phyloP scores from a whole-genome alignment of 2,797 vertebrate genomes.

The Parauchenoglanis ngamensis region DNA sequence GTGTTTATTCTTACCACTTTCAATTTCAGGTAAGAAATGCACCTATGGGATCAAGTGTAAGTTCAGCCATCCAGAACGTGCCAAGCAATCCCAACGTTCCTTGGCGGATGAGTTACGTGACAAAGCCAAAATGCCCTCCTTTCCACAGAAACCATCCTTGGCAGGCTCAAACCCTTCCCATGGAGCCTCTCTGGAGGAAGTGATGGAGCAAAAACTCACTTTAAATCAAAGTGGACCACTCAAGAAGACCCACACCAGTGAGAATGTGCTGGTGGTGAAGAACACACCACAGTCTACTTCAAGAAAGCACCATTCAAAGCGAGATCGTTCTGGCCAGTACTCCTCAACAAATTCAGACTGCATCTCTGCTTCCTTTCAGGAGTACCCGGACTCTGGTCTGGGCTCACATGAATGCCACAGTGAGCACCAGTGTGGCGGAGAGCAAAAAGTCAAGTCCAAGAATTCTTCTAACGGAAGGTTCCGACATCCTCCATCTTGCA shows the following conservation, averaged over 20 bases:
- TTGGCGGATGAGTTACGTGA: conserved; percentile 89
- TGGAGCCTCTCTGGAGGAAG: conserved; percentile 64
- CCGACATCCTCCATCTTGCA: conserved; percentile 50
- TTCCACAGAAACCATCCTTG: conserved; percentile 41
- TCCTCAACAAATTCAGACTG: conserved; percentile 39
- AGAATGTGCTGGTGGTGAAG: conserved; percentile 57
- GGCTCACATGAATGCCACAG: conserved; percentile 71
- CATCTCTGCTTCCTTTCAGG: conserved; percentile 51
- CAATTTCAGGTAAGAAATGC: conserved; percentile 87
- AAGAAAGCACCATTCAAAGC: conserved; percentile 58
- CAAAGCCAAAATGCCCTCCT: conserved; percentile 80
- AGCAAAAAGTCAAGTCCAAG: conserved; percentile 42
- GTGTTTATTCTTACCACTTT: not conserved
- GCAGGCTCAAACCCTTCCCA: conserved; percentile 40
- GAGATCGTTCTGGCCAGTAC: conserved; percentile 53
- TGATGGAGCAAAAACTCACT: conserved; percentile 67
- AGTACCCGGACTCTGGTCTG: conserved; percentile 74
- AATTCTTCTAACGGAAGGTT: conserved; percentile 28
- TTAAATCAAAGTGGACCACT: conserved; percentile 47
- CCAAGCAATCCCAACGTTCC: conserved; percentile 83
- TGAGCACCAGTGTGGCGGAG: conserved; percentile 49
- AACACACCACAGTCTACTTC: conserved; percentile 48
- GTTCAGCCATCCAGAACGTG: conserved; percentile 89
- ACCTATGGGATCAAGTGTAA: conserved; percentile 96
- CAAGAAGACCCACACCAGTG: conserved; percentile 60